phyloP scores from a whole-genome alignment of 2,888 invertebrate genomes.

The Napeogenes inachia region DNA sequence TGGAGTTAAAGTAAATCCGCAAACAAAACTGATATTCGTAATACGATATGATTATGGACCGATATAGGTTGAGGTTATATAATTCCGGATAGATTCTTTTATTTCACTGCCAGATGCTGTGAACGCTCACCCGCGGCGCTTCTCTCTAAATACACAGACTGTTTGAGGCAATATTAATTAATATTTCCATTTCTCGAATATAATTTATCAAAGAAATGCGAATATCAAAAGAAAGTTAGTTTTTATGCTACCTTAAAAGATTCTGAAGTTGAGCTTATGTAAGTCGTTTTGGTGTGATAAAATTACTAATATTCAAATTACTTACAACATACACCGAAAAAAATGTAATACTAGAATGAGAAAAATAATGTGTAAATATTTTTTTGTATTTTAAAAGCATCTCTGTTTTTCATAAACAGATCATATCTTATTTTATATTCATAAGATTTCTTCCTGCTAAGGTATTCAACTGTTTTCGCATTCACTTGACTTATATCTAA shows the following conservation, averaged over 20 bases:
- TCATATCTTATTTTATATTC: no score
- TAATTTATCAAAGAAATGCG: conserved; percentile 6
- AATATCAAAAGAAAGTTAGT: conserved; percentile 1
- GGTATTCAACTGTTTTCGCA: no score
- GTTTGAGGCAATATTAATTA: conserved; percentile 18
- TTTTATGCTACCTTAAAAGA: neutral
- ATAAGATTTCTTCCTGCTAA: no score
- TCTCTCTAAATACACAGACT: conserved; percentile 11
- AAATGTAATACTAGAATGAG: no score
- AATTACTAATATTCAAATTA: neutral
- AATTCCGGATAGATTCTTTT: conserved; percentile 9
- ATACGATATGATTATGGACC: neutral
- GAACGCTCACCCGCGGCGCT: conserved; percentile 11
- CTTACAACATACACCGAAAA: no score
- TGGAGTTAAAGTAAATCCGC: neutral
- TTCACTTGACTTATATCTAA: no score
- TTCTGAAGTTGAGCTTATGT: neutral
- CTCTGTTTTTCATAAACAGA: no score
- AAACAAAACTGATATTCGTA: neutral
- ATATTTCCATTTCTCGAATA: conserved; percentile 12
- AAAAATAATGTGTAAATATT: no score
- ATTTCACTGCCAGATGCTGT: conserved; percentile 2
- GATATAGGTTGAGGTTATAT: neutral
- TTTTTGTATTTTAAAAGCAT: no score
- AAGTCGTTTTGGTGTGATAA: neutral